Evolutionary conservation across 2,113 vertebrate species (phyloP).

Genomic region (Planiliza haematocheilus): DNA sequence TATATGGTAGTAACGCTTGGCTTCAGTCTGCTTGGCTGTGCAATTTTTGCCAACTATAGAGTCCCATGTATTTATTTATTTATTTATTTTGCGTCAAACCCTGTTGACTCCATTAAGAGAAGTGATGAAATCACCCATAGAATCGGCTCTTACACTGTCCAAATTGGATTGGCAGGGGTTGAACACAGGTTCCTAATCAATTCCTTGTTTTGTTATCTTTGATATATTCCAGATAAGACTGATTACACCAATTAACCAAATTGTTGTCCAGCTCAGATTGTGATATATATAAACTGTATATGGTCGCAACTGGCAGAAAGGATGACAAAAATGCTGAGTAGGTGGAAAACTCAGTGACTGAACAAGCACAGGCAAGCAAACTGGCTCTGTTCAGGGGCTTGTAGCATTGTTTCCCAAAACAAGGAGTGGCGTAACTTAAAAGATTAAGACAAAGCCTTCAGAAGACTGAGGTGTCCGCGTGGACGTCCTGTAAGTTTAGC

Average conservation of each 20-base stretch:
- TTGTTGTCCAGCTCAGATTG: slow-evolving; percentile 62
- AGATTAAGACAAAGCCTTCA: not conserved
- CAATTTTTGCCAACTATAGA: slow-evolving; percentile 8
- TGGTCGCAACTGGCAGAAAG: slow-evolving; percentile 48
- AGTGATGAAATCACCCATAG: slow-evolving; percentile 18
- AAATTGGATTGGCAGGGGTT: slow-evolving; percentile 34
- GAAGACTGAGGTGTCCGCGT: slow-evolving; percentile 14
- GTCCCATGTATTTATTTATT: not conserved
- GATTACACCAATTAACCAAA: slow-evolving; percentile 78
- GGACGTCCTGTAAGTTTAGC: slow-evolving; percentile 7
- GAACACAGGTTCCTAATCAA: slow-evolving; percentile 47
- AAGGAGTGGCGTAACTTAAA: slow-evolving; percentile 18
- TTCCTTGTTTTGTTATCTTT: slow-evolving; percentile 62
- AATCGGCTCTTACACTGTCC: slow-evolving; percentile 27
- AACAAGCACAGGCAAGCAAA: slow-evolving; percentile 36
- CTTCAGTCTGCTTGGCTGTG: not conserved
- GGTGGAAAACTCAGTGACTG: slow-evolving; percentile 35
- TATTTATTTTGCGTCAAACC: slow-evolving; percentile 7
- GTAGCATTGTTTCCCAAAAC: slow-evolving; percentile 26
- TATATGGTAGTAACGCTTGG: slow-evolving; percentile 3
- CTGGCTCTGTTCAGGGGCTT: slow-evolving; percentile 27
- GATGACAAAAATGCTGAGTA: slow-evolving; percentile 58
- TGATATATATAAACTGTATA: slow-evolving; percentile 5
- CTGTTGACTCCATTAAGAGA: slow-evolving; percentile 20
- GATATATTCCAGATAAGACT: slow-evolving; percentile 74